A percentile compares a stretch with the other conserved stretches of the same genome.
Conservation (phyloP, 2,113 vertebrate species). For the Bolborhynchus lineola region DNA sequence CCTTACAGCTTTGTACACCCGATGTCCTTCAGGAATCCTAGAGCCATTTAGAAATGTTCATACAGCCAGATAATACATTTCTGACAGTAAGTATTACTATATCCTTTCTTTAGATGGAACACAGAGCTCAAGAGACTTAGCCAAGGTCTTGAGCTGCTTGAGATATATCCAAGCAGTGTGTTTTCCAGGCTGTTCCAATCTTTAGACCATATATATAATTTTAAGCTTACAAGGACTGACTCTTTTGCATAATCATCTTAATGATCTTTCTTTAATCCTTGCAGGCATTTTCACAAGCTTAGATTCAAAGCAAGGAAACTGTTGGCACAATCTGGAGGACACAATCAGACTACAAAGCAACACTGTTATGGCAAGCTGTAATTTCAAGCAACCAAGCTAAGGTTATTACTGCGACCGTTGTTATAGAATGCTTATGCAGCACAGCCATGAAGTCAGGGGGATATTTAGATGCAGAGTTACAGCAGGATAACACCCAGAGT, state of each 20-base stretch:
- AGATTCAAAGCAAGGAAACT: background rate
- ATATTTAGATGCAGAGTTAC: background rate
- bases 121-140: background rate
- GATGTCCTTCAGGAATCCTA: background rate
- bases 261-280: background rate
- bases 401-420: background rate
- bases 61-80: background rate
- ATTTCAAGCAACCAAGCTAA: background rate
- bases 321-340: background rate
- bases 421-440: background rate
- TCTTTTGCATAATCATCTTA: background rate
- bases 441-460: fast-evolving
- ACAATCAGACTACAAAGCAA: background rate
- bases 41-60: background rate
- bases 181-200: background rate
- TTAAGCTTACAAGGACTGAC: background rate
- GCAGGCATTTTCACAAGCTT: background rate
- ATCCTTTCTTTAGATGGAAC: background rate
- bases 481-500: background rate
- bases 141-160: background rate
- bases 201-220: background rate
- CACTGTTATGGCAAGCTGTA: background rate
- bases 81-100: background rate
- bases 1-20: background rate
- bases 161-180: background rate